Base-by-base conservation (phyloP, 2,888 invertebrate species). In the Platypus cylindrus region DNA sequence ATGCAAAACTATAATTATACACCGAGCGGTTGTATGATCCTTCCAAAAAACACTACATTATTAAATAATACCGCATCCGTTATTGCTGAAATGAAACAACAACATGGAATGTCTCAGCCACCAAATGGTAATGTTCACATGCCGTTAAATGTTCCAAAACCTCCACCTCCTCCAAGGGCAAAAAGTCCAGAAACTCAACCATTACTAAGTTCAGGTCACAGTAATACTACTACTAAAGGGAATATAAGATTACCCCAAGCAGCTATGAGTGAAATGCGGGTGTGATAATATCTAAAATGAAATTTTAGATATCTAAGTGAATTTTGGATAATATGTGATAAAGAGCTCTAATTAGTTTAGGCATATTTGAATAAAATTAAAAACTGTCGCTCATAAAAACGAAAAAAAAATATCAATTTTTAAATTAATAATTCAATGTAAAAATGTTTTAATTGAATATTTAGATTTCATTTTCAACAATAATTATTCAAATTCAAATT, bases 251-350 rank as follows among this genome's bases (percentile, higher is more conserved):
- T 82, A 59, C 82, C 81, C 32, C 80, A 83, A 59, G 84, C 84
- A 47, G 81, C 83, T 42, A 84, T 85, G 65, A 83, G 81, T 60
- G 86, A 86, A 67, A 86, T 86, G 85, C 70, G 85, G 63, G 86
- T 86, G 76, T 86, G 85, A 86, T 81, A 55, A 50, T 46, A 34
- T 38, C 32, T 28, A 17, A 15, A 23, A n/a, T n/a, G n/a, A 17
- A 7, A 34, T 13, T 17, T 24, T 37, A 34, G n/a, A n/a, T n/a
- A n/a, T n/a, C n/a, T n/a, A n/a, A n/a, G n/a, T n/a, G n/a, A n/a
- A n/a, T 20, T 20, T 20, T 30, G 35, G 39, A 41, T 33, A 31
- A 22, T 8, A 27, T 30, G 18, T 30, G n/a, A 26, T 27, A 8
- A 31, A 13, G 31, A 32, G 11, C 30, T 8, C 3, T 20, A 20